Conservation (phyloP, 2,888 invertebrate species). For the Noctuana brunneofusca region DNA sequence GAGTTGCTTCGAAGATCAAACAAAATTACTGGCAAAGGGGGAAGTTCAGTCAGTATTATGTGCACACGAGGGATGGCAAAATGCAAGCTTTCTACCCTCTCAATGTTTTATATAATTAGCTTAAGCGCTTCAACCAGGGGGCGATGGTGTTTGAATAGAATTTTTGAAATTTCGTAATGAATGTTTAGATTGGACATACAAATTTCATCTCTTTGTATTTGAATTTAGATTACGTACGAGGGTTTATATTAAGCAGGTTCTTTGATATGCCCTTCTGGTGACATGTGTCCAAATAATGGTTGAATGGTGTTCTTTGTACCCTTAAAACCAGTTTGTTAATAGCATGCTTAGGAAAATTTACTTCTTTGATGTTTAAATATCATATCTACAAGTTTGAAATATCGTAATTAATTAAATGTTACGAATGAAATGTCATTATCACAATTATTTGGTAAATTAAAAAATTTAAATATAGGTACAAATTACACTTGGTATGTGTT, state of each 20-base stretch:
- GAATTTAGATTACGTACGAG: conserved; percentile 66
- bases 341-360: background rate
- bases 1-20: conserved; percentile 72
- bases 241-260: conserved; percentile 51
- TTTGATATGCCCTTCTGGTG: conserved; percentile 53
- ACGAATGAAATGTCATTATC: too few relatives aligned
- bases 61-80: conserved; percentile 62
- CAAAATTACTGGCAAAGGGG: conserved; percentile 71
- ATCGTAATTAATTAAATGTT: too few relatives aligned
- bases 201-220: conserved; percentile 67
- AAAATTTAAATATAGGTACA: too few relatives aligned
- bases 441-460: too few relatives aligned
- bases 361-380: background rate
- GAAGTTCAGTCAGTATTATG: conserved; percentile 61
- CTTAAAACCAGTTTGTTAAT: background rate
- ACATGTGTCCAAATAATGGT: conserved; percentile 75
- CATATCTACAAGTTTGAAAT: too few relatives aligned
- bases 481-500: too few relatives aligned
- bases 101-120: conserved; percentile 79
- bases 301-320: conserved; percentile 42
- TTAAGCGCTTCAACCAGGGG: conserved; percentile 75
- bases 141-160: conserved; percentile 54
- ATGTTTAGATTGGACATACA: conserved; percentile 78
- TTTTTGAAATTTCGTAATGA: conserved; percentile 71
- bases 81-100: conserved; percentile 58